Conservation (phyloP, 2,797 vertebrate species). For the Muscicapa striata region DNA sequence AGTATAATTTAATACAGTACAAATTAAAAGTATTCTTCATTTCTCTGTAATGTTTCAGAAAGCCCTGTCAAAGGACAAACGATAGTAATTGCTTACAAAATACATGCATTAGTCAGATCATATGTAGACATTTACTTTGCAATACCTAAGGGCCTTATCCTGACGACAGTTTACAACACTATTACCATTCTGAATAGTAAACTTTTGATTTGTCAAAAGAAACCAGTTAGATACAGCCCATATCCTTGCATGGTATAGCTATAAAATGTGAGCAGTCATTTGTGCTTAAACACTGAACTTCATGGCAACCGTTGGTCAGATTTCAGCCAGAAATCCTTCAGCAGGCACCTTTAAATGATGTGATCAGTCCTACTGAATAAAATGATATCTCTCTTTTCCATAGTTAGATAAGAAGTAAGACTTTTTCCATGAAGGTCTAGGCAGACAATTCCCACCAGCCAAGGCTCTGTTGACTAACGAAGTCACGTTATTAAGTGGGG, state of each 20-base stretch:
- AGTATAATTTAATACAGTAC: constrained; percentile 53
- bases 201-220: background rate
- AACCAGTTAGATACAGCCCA: background rate
- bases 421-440: background rate
- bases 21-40: constrained; percentile 68
- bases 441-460: background rate
- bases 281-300: background rate
- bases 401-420: background rate
- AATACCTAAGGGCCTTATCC: background rate
- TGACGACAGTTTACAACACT: background rate
- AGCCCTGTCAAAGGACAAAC: constrained; percentile 17
- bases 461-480: background rate
- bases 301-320: background rate
- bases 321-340: background rate
- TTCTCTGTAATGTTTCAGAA: constrained; percentile 40
- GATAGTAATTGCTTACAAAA: constrained; percentile 46
- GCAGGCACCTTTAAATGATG: background rate
- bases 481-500: background rate
- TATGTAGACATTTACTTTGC: background rate
- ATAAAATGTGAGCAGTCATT: background rate
- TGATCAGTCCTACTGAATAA: background rate
- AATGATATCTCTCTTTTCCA: background rate
- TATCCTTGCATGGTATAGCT: background rate
- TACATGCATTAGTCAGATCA: background rate
- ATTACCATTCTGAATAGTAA: background rate